Base-by-base conservation (phyloP, 2,797 vertebrate species). In the Anolis apletophallus region DNA sequence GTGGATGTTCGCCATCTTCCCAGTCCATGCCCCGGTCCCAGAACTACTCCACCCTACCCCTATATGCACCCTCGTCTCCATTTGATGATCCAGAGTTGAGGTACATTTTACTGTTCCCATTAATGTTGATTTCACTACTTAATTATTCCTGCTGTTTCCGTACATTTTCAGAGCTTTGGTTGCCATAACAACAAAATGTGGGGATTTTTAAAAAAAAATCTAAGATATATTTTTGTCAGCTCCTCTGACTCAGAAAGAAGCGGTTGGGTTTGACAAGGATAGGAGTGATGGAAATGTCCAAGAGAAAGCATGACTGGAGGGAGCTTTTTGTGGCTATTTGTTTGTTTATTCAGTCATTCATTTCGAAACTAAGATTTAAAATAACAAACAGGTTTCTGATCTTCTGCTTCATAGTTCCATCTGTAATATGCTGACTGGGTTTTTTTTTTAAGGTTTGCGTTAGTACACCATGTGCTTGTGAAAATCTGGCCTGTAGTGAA, bases 171-270 rank as follows among this genome's bases (percentile, higher is more conserved):
- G 89, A 90, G 87, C 93, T 92, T 82, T 68, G 46, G 95, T 96
- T 96, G 94, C 94, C 94, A 96, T 95, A 95, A 94, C 92, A 83
- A 96, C 95, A 46, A 76, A 94, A 95, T 93, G 93, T 91, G 93
- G 68, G 3, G 88, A 69, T 86, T 83, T 81, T 67, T 79, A n/a
- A 55, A 69, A 57, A 64, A 36, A 81, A 86, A 83, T 83, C 84
- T 57, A 75, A 74, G 85, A 74, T 69, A 86, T 86, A 74, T 89
- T 79, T 83, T 79, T 57, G 75, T 80, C 78, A 80, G 80, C 50
- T 80, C 13, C n/a, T 86, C 80, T 74, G 81, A 80, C 81, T 83
- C 81, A 83, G 84, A 86, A 76, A 71, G 79, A 80, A 85, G 86
- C 50, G 46, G 68, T 46, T 40, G 13, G 74, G 46, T 78, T 88